Percentiles rank a stretch among this genome's conserved stretches.
Evolutionary conservation across 2,797 vertebrate species (phyloP).

Genomic region (Percopsis omiscomaycus): DNA sequence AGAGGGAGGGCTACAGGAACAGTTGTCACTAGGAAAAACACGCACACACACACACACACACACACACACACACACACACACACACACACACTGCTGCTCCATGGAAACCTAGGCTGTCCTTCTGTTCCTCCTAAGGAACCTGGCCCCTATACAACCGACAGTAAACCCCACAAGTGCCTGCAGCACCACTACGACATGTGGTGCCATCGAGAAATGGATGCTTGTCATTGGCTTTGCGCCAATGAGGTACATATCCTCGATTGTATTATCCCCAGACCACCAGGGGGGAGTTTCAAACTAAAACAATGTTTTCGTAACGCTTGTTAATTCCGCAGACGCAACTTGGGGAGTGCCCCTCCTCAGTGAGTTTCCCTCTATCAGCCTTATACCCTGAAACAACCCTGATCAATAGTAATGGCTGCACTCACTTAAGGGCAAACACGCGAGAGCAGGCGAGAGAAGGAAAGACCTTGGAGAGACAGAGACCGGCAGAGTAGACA

Average conservation of each 20-base stretch:
- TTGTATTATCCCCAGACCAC: no score
- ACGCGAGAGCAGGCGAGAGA: not conserved
- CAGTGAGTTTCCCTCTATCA: conserved; percentile 41
- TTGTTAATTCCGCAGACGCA: no score
- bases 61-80: conserved; percentile 4
- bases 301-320: not conserved
- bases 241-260: no score
- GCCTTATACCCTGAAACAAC: conserved; percentile 49
- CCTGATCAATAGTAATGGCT: conserved; percentile 60
- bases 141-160: no score
- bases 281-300: no score
- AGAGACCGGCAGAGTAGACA: not conserved
- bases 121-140: conserved; percentile 7
- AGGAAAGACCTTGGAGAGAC: not conserved
- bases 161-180: no score
- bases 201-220: no score
- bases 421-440: conserved; percentile 33
- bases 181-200: no score
- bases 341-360: not conserved
- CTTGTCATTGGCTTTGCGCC: no score
- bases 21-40: not conserved
- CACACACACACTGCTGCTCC: conserved; percentile 7
- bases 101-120: conserved; percentile 3
- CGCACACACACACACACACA: not conserved
- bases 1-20: not conserved